Conservation (phyloP, 2,797 vertebrate species). For the Enteromius trimaculatus region DNA sequence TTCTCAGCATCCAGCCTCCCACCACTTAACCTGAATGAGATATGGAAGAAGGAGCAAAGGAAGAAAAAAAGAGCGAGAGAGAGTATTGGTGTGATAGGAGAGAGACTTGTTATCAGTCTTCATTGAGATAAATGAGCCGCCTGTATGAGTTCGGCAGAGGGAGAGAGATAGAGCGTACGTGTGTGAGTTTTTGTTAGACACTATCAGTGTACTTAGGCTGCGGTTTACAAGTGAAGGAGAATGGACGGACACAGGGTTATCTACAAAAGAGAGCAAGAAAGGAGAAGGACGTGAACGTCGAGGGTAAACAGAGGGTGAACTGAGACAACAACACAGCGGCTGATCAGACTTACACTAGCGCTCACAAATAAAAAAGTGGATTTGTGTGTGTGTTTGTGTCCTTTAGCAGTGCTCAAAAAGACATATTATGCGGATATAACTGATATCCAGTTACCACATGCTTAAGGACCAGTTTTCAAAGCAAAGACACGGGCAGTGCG, state of each 20-base stretch:
- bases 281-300: conserved; percentile 14
- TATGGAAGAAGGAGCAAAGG: conserved; percentile 35
- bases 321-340: neutral
- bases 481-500: neutral
- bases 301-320: conserved; percentile 15
- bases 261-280: conserved; percentile 46
- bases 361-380: neutral
- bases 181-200: conserved; percentile 47
- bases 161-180: conserved; percentile 53
- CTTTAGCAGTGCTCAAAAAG: neutral
- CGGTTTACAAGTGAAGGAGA: conserved; percentile 71
- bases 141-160: conserved; percentile 74
- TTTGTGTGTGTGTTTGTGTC: neutral
- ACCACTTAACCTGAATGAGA: conserved; percentile 49
- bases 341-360: neutral
- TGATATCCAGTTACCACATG: neutral
- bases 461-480: neutral
- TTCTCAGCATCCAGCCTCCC: conserved; percentile 41
- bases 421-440: neutral
- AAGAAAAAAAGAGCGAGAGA: conserved; percentile 24
- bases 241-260: conserved; percentile 71
- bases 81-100: conserved; percentile 29
- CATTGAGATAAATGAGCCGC: conserved; percentile 80
- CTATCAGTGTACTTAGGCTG: conserved; percentile 59
- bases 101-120: conserved; percentile 71